Evolutionary conservation across 37 sponge, comb jelly and placozoan species (phyloP).

Genomic region (Beroe forskalii): DNA sequence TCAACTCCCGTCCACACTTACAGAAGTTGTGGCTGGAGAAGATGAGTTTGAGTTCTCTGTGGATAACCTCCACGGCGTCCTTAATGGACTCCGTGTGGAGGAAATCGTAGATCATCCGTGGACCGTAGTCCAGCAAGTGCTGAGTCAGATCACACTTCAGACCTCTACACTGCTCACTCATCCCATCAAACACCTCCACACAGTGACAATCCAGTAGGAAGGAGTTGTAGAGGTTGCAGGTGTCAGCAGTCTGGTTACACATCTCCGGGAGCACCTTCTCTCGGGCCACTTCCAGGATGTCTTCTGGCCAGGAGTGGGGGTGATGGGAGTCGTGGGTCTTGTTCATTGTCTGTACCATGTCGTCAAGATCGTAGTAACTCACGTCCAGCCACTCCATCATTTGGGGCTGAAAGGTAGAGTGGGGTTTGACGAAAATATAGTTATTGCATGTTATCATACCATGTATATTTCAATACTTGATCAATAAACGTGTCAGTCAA

Average conservation of each 20-base stretch:
- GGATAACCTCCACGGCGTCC: neutral
- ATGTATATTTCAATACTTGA: no score
- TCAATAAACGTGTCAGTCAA: no score
- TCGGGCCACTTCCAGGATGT: neutral
- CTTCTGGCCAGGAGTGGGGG: neutral
- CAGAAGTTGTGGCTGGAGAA: neutral
- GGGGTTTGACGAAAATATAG: no score
- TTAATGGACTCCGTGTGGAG: neutral
- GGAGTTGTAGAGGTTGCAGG: neutral
- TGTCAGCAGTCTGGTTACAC: neutral
- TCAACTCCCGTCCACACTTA: neutral
- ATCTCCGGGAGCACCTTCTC: neutral
- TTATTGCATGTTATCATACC: no score
- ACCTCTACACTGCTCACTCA: neutral
- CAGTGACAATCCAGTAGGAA: neutral
- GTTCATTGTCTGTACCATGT: neutral
- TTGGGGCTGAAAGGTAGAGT: neutral
- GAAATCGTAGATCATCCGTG: neutral
- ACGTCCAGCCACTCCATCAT: neutral
- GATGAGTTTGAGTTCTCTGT: neutral
- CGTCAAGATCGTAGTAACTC: neutral
- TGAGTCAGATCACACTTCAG: neutral
- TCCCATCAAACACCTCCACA: neutral
- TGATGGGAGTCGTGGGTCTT: no score
- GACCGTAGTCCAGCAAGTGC: neutral